Percentiles rank a stretch among this genome's conserved stretches.
These are phyloP conservation scores for Rotaria macrura DNA, from an alignment of 2,888 invertebrate genomes.

Conservation along the genomic window DNA sequence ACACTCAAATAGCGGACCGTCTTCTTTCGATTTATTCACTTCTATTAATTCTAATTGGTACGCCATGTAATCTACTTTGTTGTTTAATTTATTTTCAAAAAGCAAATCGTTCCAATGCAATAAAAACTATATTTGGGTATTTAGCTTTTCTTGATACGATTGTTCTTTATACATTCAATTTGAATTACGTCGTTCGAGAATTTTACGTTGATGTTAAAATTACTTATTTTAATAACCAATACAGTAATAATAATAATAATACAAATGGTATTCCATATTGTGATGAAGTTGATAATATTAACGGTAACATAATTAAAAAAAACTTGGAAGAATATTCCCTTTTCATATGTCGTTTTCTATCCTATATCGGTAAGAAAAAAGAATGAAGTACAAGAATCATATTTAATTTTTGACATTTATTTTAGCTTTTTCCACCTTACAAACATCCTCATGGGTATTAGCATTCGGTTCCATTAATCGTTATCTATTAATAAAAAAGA, in stretches of 20 bases:
- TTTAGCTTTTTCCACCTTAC: constrained; percentile 26
- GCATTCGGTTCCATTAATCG: constrained; percentile 27
- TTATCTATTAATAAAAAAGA: not conserved
- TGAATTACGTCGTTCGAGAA: constrained; percentile 26
- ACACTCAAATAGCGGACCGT: not conserved
- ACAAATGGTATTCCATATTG: not conserved
- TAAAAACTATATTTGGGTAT: constrained; percentile 24
- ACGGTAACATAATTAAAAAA: not conserved
- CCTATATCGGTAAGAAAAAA: not conserved
- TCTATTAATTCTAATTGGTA: not conserved
- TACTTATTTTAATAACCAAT: not conserved
- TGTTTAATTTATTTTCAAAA: constrained; percentile 20
- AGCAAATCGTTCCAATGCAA: constrained; percentile 21
- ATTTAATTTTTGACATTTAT: not conserved
- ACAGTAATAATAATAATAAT: not conserved
- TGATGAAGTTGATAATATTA: not conserved
- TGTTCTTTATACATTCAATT: constrained; percentile 31
- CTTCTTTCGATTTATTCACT: not conserved
- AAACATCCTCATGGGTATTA: constrained; percentile 31
- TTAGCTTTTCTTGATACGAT: constrained; percentile 26
- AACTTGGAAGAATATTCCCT: not conserved
- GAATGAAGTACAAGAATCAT: not conserved
- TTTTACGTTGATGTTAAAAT: not conserved
- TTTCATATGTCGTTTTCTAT: not conserved
- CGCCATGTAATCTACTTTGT: constrained; percentile 29